phyloP scores from a whole-genome alignment of 1,140 invertebrate genomes.

The Temnothorax longispinosus region DNA sequence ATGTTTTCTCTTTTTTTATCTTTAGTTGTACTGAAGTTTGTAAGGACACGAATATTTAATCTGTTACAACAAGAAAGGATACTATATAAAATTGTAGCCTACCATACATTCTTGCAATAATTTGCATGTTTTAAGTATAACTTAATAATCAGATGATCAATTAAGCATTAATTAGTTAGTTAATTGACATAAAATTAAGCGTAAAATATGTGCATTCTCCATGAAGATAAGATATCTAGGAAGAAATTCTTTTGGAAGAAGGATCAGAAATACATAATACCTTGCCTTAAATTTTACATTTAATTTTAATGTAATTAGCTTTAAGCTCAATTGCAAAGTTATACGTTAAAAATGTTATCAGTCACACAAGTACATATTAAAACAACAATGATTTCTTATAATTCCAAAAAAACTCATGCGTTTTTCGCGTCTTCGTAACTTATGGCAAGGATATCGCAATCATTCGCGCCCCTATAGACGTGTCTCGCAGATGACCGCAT shows the following conservation, averaged over 20 bases:
- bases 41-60: background rate
- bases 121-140: background rate
- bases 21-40: background rate
- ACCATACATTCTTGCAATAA: background rate
- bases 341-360: background rate
- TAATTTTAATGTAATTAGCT: background rate
- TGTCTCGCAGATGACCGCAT: conserved; percentile 68
- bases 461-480: background rate
- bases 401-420: background rate
- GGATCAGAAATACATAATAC: background rate
- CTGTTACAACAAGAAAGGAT: background rate
- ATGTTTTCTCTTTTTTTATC: background rate
- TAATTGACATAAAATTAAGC: background rate
- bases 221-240: background rate
- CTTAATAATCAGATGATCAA: background rate
- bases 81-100: background rate
- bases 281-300: background rate
- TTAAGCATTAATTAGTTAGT: background rate
- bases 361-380: background rate
- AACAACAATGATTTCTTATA: background rate
- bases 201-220: background rate
- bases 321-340: background rate
- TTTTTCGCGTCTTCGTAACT: background rate
- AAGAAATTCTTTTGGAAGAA: background rate
- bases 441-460: background rate